A percentile compares a stretch with the other conserved stretches of the same genome.
These are phyloP conservation scores for Brachymystax lenok DNA, from an alignment of 2,797 vertebrate species.

Conservation along the genomic window DNA sequence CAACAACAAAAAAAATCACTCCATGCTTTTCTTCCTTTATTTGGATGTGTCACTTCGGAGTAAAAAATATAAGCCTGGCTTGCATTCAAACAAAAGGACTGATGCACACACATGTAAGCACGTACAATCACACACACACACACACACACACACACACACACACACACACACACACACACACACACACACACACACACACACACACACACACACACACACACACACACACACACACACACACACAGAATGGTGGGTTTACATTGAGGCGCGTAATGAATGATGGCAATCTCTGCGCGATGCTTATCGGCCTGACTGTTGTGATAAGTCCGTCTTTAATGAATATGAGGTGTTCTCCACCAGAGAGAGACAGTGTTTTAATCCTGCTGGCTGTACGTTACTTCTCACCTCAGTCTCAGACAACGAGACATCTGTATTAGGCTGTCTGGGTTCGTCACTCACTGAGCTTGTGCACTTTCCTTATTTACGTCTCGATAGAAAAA, in stretches of 20 bases:
- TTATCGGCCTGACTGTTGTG: slow-evolving; percentile 47
- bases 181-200: not conserved
- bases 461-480: slow-evolving; percentile 2
- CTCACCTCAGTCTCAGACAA: slow-evolving; percentile 14
- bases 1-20: slow-evolving; percentile 72
- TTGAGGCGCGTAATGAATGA: slow-evolving; percentile 48
- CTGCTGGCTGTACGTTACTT: slow-evolving; percentile 41
- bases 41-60: slow-evolving; percentile 73
- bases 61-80: slow-evolving; percentile 66
- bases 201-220: no score
- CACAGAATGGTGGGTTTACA: slow-evolving; percentile 40
- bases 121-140: no score
- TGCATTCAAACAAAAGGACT: slow-evolving; percentile 57
- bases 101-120: slow-evolving; percentile 3
- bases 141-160: no score
- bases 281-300: slow-evolving; percentile 44
- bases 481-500: not conserved
- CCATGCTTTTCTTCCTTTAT: slow-evolving; percentile 77
- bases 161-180: no score
- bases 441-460: not conserved
- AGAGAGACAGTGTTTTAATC: slow-evolving; percentile 48
- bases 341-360: slow-evolving; percentile 33
- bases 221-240: not conserved
- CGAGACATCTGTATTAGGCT: slow-evolving; percentile 37
- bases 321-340: slow-evolving; percentile 61